phyloP scores from a whole-genome alignment of 2,888 invertebrate genomes.

The Meteorus cinctellus region DNA sequence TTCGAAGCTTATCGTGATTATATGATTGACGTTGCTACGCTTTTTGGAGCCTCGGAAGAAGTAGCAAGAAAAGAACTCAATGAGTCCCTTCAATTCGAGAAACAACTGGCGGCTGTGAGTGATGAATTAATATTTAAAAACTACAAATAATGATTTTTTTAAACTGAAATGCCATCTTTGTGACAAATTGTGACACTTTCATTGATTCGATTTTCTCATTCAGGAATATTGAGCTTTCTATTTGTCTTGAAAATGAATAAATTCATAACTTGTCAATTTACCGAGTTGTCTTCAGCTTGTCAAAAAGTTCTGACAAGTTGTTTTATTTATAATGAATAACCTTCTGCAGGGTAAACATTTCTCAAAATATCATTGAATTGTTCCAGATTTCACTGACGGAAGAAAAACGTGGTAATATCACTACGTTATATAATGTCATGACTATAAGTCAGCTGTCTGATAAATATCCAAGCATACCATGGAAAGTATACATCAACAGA shows the following conservation, averaged over 20 bases:
- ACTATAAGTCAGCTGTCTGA: slow-evolving; percentile 84
- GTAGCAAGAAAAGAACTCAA: slow-evolving; percentile 83
- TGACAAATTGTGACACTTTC: too few relatives aligned
- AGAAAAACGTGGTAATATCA: not conserved
- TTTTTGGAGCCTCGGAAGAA: slow-evolving; percentile 83
- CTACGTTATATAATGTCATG: slow-evolving; percentile 92
- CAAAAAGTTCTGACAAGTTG: too few relatives aligned
- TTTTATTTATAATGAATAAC: too few relatives aligned
- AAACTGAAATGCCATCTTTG: too few relatives aligned
- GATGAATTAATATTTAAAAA: slow-evolving; percentile 48
- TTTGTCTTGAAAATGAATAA: too few relatives aligned
- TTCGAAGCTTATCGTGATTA: slow-evolving; percentile 90
- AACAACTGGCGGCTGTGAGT: slow-evolving; percentile 91
- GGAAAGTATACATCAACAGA: slow-evolving; percentile 89
- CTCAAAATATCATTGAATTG: not conserved
- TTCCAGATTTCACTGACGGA: slow-evolving; percentile 74
- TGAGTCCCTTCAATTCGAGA: slow-evolving; percentile 91
- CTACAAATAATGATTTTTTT: not conserved
- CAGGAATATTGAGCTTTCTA: too few relatives aligned
- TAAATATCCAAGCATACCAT: slow-evolving; percentile 85
- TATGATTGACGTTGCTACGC: slow-evolving; percentile 90
- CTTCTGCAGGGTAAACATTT: too few relatives aligned
- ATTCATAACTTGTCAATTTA: too few relatives aligned
- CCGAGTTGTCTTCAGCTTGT: too few relatives aligned
- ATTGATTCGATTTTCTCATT: too few relatives aligned